A percentile compares a stretch with the other conserved stretches of the same genome.
phyloP scores from a whole-genome alignment of 2,888 invertebrate species.

The Drosophila nr. perissopoda region DNA sequence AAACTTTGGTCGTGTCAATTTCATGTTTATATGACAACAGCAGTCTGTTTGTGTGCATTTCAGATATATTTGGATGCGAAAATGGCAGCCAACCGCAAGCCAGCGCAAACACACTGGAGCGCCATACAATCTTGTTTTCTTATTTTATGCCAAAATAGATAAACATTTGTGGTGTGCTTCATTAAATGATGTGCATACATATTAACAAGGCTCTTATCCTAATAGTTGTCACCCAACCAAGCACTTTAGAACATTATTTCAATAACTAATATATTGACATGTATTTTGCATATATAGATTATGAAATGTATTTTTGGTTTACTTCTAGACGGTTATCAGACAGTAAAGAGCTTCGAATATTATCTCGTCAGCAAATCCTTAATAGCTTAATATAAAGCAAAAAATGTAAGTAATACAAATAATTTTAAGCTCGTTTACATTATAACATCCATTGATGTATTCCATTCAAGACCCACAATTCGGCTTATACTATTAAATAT shows the following conservation, averaged over 20 bases:
- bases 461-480: background rate
- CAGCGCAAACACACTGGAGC: conserved; percentile 1
- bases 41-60: conserved; percentile 8
- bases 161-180: conserved; percentile 37
- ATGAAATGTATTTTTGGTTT: background rate
- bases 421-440: background rate
- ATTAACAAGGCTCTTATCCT: background rate
- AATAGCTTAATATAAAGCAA: no score
- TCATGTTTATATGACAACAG: conserved; percentile 34
- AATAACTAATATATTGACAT: background rate
- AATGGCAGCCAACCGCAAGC: conserved; percentile 24
- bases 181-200: conserved; percentile 17
- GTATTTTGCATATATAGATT: background rate
- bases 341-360: background rate
- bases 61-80: conserved; percentile 24
- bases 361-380: background rate
- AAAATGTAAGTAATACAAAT: no score
- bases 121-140: conserved; percentile 24
- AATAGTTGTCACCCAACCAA: background rate
- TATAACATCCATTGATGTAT: background rate
- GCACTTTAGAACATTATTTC: background rate
- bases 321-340: background rate
- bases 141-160: conserved; percentile 15
- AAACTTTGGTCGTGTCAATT: conserved; percentile 42
- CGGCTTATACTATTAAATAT: conserved; percentile 11